phyloP scores from a whole-genome alignment of 2,888 invertebrate genomes.

The Diarsia rubi region DNA sequence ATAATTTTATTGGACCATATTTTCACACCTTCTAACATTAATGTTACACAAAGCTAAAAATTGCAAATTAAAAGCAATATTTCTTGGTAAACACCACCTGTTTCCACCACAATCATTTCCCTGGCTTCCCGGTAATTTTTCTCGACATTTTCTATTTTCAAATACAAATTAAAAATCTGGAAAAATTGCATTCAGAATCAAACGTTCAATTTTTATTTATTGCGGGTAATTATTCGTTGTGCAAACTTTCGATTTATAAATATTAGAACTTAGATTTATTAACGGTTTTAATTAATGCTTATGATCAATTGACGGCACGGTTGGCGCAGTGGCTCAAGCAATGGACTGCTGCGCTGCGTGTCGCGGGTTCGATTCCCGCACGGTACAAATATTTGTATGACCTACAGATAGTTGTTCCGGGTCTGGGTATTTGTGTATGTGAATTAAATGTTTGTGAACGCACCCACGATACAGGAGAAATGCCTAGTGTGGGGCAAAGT shows the following conservation, averaged over 20 bases:
- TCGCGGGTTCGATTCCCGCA: too few species aligned
- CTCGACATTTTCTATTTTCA: slow-evolving; percentile 9
- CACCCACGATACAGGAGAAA: too few species aligned
- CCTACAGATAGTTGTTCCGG: too few species aligned
- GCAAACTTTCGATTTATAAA: slow-evolving; percentile 36
- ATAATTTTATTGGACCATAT: slow-evolving; percentile 4
- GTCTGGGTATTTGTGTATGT: too few species aligned
- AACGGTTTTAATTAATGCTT: slow-evolving; percentile 54
- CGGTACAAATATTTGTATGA: too few species aligned
- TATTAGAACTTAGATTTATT: slow-evolving; percentile 42
- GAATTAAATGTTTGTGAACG: too few species aligned
- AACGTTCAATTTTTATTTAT: slow-evolving; percentile 42
- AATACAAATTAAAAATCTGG: slow-evolving; percentile 17
- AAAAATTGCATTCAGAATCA: slow-evolving; percentile 36
- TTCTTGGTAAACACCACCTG: slow-evolving; percentile 29
- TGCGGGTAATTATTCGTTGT: slow-evolving; percentile 40
- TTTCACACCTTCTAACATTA: slow-evolving; percentile 7
- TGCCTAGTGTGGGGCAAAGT: too few species aligned
- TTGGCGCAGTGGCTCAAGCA: too few species aligned
- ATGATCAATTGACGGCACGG: too few species aligned
- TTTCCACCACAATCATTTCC: slow-evolving; percentile 17
- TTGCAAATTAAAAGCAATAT: slow-evolving; percentile 48
- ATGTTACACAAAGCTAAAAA: not conserved
- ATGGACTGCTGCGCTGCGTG: too few species aligned
- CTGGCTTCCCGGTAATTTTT: slow-evolving; percentile 19